Evolutionary conservation across 2,888 invertebrate species (phyloP), one percentile per base, ranked within the genome.

Genomic region (Adelognathus sp.): DNA sequence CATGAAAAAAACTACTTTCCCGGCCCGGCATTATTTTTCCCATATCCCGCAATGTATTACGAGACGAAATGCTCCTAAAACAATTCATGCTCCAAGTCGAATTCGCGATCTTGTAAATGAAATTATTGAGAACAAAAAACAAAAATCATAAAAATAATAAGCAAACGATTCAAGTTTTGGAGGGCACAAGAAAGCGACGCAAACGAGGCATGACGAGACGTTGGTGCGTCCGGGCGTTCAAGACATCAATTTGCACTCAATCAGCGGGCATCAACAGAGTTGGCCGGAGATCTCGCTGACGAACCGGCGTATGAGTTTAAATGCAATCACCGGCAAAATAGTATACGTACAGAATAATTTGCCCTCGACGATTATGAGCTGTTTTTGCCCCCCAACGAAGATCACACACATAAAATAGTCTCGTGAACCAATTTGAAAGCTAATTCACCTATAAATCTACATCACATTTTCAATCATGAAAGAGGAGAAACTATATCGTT

Each of bases 171-270:
- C 18, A n/a, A 39, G 36, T 36, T 24, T 33, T 71, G 36, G 41
- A 31, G 14, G 41, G 5, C 31, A n/a, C 16, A 36, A 64, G 61
- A 70, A 75, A 76, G 54, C 31, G 7, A 39, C 50, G 1, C 18
- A 58, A 46, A n/a, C 33, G 54, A 52, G 63, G 33, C 74, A 52
- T 52, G 46, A 60, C 64, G 56, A 46, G n/a, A n/a, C 66, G 31
- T 27, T 7, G 52, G 52, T 44, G 75, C 54, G 54, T 56, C 24
- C 54, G 58, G 50, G 52, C 56, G 54, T 56, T 69, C 18, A 36
- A 54, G 54, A 50, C 75, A n/a, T n/a, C n/a, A 76, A 76, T 76
- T 76, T 76, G 46, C 69, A 70, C 69, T 69, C 63, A 76, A 76
- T 76, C 75, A 76, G 46, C 69, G 56, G n/a, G 75, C 36, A 76